Evolutionary conservation across 2,888 invertebrate species (phyloP), one percentile per base, ranked within the genome.

Genomic region (Thymelicus acteon): DNA sequence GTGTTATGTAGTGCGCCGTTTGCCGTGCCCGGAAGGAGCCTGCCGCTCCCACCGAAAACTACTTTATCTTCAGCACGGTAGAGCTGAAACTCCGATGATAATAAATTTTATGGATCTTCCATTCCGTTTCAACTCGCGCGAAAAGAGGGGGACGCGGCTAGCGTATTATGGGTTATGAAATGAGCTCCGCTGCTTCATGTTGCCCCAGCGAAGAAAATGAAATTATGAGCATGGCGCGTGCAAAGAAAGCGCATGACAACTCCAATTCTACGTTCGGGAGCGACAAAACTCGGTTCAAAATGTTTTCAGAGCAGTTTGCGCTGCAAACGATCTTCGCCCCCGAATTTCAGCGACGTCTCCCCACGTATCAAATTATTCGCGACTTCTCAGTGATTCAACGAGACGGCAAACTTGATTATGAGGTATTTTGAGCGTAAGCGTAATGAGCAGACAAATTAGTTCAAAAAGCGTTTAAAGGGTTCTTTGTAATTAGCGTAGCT

Each of bases 131-230:
- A 72, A 76, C 86, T 40, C 72, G 71, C 65, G 24, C 70, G 66
- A 80, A 75, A 73, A 47, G 84, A 90, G 74, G 66, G 79, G 80
- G 89, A 88, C 75, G 78, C 79, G 75, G 78, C 76, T 76, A 85
- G 77, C 84, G 87, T 87, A 89, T 92, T 91, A 92, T 89, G 87
- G 88, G 89, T 91, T 92, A 92, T 91, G 90, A 91, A 92, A 91
- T 87, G 89, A 89, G 89, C 87, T 88, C 86, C 83, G 85, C 84
- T 85, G 87, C 87, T 85, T 88, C 88, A 86, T 89, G 91, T 90
- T 89, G 85, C 86, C 83, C 86, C 78, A 82, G 79, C 81, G 80
- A 84, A 86, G 88, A 89, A 92, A 92, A 92, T 91, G 85, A 89
- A 92, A 91, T 93, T 92, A 92, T 88, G 84, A 85, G 84, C 81